Evolutionary conservation across 1,140 invertebrate species (phyloP).

Genomic region (Tetragnatha versicolor): DNA sequence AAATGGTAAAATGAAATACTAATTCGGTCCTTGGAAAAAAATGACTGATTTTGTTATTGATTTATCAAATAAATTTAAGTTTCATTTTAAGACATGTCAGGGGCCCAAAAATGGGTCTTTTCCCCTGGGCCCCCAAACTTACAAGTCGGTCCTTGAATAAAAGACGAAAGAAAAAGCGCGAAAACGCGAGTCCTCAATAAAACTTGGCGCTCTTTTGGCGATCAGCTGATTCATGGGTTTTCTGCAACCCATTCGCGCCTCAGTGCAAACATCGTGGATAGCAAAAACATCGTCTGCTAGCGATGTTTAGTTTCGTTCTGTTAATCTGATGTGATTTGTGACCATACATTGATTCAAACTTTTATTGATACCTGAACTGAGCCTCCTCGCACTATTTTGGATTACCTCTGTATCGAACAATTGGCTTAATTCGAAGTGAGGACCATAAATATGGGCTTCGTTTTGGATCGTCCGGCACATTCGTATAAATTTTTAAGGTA

Average conservation of each 20-base stretch:
- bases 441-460: not conserved
- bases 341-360: no score
- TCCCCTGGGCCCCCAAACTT: no score
- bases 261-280: slow-evolving; percentile 23
- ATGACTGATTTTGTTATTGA: no score
- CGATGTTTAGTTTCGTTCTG: slow-evolving; percentile 25
- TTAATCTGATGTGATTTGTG: slow-evolving; percentile 43
- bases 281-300: slow-evolving; percentile 18
- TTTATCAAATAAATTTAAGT: no score
- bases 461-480: not conserved
- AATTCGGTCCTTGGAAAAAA: no score
- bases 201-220: slow-evolving; percentile 9
- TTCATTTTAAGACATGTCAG: no score
- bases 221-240: not conserved
- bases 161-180: no score
- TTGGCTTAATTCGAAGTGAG: not conserved
- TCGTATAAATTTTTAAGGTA: not conserved
- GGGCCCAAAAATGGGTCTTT: no score
- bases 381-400: not conserved
- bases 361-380: not conserved
- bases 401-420: slow-evolving; percentile 26
- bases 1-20: no score
- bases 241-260: slow-evolving; percentile 14
- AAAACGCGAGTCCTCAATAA: no score
- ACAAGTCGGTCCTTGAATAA: no score